Evolutionary conservation across 2,797 vertebrate genomes (phyloP), one percentile per base, ranked within the genome.

Genomic region (Sebastes diaconus): DNA sequence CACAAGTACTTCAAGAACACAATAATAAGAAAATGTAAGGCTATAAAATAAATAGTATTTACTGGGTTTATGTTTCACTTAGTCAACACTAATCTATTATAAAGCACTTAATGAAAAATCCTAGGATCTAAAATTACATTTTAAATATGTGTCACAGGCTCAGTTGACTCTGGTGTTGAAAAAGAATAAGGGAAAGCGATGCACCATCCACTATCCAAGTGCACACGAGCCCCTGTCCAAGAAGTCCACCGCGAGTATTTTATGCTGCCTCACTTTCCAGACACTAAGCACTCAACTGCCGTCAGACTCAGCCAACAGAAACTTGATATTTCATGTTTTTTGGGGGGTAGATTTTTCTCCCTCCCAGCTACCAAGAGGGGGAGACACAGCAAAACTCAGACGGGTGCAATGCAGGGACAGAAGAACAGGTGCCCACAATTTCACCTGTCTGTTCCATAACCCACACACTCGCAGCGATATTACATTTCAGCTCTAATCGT

Each of bases 381-480:
- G 91, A 93, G 93, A 94, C 93, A 93, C 88, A 91, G 88, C 16
- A 3, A 63, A 80, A 84, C 72, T 85, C 57, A 68, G 60, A 46
- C 3, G 61, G 77, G 85, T 80, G 87, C 80, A 86, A 8, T 77
- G 64, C 42, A 34, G 75, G 87, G 86, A 82, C 83, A 90, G 83
- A 72, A 76, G 79, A 91, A 85, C 93, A 94, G 93, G 93, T 94
- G 92, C 87, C 91, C 86, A 89, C 81, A 84, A 60, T 89, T 91
- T 88, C 93, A 94, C 92, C 92, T 94, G 93, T 89, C 91, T 86
- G 88, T 75, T 74, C 75, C 71, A 50, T 27, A 69, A 73, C 66
- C 66, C 78, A 34, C 75, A 68, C 83, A 59, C 74, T 16, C 57
- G 66, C 75, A 73, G 81, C 79, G 46, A 81, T 64, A 81, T 87